These are phyloP conservation scores for Atherix ibis DNA, from an alignment of 2,888 invertebrate species.

Conservation along the genomic window DNA sequence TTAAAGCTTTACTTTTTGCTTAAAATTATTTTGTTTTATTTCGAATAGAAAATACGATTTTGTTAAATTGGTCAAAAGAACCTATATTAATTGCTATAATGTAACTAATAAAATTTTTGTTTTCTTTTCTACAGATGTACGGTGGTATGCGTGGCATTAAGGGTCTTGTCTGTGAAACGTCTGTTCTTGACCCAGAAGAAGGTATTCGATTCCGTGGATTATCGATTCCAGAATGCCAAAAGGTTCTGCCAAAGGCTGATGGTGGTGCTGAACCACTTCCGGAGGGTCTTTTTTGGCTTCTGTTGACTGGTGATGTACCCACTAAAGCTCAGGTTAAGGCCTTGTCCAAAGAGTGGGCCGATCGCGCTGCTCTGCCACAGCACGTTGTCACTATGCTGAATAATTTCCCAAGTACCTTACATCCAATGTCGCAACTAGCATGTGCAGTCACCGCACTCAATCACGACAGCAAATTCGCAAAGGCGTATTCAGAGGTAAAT, in stretches of 20 bases:
- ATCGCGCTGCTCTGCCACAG: constrained; percentile 50
- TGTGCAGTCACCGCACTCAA: constrained; percentile 69
- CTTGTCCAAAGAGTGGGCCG: constrained; percentile 63
- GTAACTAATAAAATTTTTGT: too few relatives aligned
- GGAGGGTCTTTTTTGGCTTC: constrained; percentile 87
- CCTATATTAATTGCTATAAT: too few relatives aligned
- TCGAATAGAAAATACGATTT: too few relatives aligned
- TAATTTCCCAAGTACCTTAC: constrained; percentile 61
- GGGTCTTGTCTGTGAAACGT: constrained; percentile 83
- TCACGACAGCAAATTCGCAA: constrained; percentile 68
- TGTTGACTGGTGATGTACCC: constrained; percentile 79
- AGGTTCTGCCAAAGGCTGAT: constrained; percentile 63
- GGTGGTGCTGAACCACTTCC: constrained; percentile 75
- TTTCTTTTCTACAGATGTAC: constrained; percentile 43
- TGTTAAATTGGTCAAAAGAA: too few relatives aligned
- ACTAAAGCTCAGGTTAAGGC: constrained; percentile 58
- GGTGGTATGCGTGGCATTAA: constrained; percentile 92
- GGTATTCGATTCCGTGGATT: constrained; percentile 86
- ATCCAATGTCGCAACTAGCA: constrained; percentile 77
- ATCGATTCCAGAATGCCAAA: constrained; percentile 84
- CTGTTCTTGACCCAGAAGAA: constrained; percentile 82
- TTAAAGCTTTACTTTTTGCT: too few relatives aligned
- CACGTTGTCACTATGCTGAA: constrained; percentile 72
- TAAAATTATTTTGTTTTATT: too few relatives aligned
- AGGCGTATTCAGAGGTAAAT: constrained; percentile 45